Percentiles rank a stretch among this genome's conserved stretches.
Conservation (phyloP, 2,797 vertebrate species). For the Lepus oiostolus region DNA sequence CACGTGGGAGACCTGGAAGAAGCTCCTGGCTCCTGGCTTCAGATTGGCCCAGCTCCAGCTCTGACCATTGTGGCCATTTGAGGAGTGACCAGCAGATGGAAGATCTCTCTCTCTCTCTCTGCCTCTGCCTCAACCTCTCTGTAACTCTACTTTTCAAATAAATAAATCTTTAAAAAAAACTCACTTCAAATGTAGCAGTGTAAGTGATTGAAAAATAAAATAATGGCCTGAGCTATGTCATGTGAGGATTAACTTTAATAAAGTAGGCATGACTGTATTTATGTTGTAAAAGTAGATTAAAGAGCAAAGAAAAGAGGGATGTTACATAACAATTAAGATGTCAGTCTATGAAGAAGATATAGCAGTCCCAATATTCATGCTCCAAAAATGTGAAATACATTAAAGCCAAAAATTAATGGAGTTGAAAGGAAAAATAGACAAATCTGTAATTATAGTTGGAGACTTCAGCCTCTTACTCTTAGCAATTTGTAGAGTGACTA, state of each 20-base stretch:
- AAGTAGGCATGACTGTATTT: not conserved
- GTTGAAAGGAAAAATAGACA: not conserved
- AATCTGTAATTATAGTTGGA: not conserved
- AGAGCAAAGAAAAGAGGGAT: not conserved
- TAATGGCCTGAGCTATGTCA: not conserved
- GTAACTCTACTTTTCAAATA: too few relatives aligned
- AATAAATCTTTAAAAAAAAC: not conserved
- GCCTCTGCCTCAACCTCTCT: too few relatives aligned
- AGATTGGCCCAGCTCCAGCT: too few relatives aligned
- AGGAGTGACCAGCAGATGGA: not conserved
- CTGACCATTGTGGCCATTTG: not conserved
- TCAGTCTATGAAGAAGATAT: too few relatives aligned
- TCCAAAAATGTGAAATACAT: not conserved
- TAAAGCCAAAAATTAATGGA: not conserved
- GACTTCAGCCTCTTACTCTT: not conserved
- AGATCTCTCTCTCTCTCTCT: too few relatives aligned
- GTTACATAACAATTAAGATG: not conserved
- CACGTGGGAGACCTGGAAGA: too few relatives aligned
- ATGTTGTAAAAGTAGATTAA: not conserved
- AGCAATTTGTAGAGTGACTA: not conserved
- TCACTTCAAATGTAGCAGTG: not conserved
- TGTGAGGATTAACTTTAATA: not conserved
- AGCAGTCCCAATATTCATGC: not conserved
- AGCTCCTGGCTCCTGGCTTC: too few relatives aligned
- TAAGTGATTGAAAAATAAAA: not conserved